Evolutionary conservation across 2,888 invertebrate species (phyloP), one percentile per base, ranked within the genome.

Genomic region (Lochmaea capreae): DNA sequence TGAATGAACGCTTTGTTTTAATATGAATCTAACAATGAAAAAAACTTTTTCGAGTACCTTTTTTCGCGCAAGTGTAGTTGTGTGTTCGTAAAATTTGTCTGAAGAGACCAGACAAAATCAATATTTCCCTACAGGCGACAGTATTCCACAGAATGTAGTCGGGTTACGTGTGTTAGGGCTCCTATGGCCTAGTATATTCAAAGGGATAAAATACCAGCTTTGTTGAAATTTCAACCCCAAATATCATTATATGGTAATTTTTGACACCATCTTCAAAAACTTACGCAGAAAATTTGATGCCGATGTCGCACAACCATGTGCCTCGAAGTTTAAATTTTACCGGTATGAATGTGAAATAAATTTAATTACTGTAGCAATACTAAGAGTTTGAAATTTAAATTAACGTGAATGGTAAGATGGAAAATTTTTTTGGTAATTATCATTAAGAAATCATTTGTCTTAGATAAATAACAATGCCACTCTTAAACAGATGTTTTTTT

Each of bases 111-210:
- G 75, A 71, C 71, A 57, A 49, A 77, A 78, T 77, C 77, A 67
- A 79, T 77, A 75, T 72, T 46, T 68, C 66, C 18, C 39, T 9
- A 54, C 9, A 16, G 18, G 18, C 54, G 63, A 54, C 81, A 86
- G 85, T 86, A 81, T 81, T 77, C 78, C 82, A 82, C 84, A 85
- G 80, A 84, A 86, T 86, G 86, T 86, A 86, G 86, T 83, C 83
- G 79, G 70, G 77, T 76, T 75, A 76, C 74, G 79, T 76, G 70
- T 72, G 76, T 75, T 18, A 78, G 78, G 83, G 84, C 84, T 83
- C 68, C 80, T 22, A 61, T 66, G 78, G 77, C 78, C 77, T 72
- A 65, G 11, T 67, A 67, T 59, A 42, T 61, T 43, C n/a, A 33
- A 26, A 33, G 59, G 26, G 12, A 33, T 18, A 16, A 66, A 12